Evolutionary conservation across 2,888 invertebrate species (phyloP), one percentile per base, ranked within the genome.

Genomic region (Mactromeris polynyma): DNA sequence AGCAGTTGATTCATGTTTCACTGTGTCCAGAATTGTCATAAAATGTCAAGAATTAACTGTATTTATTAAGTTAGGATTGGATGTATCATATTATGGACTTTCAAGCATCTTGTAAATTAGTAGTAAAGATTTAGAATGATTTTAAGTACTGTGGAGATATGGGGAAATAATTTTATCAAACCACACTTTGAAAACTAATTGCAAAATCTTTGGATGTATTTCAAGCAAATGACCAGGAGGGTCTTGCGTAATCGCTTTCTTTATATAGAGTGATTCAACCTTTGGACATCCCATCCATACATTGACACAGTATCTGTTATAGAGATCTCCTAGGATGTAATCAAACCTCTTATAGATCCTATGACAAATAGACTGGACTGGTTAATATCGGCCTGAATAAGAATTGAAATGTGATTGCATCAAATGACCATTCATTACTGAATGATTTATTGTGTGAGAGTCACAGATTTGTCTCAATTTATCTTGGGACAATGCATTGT

Each of bases 341-440:
- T 73, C 73, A 73, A 36, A 73, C 73, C 36, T 73, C 73, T 73
- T 73, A 73, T 73, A 73, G 73, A 33, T 73, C 73, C 36, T 6
- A 36, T 73, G 73, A 73, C 73, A 73, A 73, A 73, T 73, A 36
- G 73, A 4, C 73, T 36, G 17, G 36, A 73, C 73, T 73, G 73
- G 73, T 73, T 73, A 73, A 73, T 73, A 73, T 73, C 33, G 73
- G 73, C 73, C 73, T 36, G 26, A 73, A 73, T 73, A 73, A 73
- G 73, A 73, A 73, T 73, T 73, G 73, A 73, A 73, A 73, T 73
- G 73, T 73, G 73, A 73, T 73, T 73, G 73, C 73, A 73, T 73
- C 73, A 73, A 73, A 73, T 73, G 73, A 73, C 73, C 73, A 33
- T 73, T 73, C 73, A 73, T 73, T 73, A 73, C 36, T 33, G 73